Percentiles rank a stretch among this genome's conserved stretches.
Conservation (phyloP, 2,113 vertebrate genomes). For the Spheniscus mendiculus region DNA sequence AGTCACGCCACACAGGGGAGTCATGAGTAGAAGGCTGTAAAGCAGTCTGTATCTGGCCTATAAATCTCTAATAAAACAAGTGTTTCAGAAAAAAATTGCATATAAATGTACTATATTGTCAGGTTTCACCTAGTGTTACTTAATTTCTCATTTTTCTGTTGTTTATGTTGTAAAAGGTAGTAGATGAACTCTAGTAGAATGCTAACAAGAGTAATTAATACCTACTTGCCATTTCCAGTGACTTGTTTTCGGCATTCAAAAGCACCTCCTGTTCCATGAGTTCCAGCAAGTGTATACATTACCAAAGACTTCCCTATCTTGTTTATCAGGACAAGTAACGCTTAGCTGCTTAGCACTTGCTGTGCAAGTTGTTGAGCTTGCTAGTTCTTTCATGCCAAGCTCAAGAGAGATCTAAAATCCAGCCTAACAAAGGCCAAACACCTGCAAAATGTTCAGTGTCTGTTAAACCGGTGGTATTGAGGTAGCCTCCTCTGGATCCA, state of each 20-base stretch:
- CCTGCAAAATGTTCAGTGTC: neutral
- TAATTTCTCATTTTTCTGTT: neutral
- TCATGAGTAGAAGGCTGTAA: neutral
- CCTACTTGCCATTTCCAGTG: neutral
- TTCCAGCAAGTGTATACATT: neutral
- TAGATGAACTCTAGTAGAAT: neutral
- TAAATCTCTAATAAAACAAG: neutral
- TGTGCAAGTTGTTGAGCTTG: neutral
- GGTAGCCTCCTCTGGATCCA: neutral
- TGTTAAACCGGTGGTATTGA: neutral
- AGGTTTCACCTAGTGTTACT: neutral
- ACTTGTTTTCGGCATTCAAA: neutral
- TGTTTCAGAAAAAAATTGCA: neutral
- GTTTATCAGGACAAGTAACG: accelerated
- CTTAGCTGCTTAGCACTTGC: neutral
- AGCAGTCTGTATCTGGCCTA: neutral
- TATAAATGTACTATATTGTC: neutral
- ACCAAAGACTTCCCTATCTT: neutral
- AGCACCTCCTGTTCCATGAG: neutral
- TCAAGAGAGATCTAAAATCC: neutral
- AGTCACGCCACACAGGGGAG: accelerated
- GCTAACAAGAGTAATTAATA: neutral
- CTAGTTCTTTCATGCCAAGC: neutral
- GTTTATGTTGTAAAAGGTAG: neutral
- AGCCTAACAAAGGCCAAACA: neutral